Conservation (phyloP, 35 echinoderm and acorn worm species). For the Holothuria glaberrima region DNA sequence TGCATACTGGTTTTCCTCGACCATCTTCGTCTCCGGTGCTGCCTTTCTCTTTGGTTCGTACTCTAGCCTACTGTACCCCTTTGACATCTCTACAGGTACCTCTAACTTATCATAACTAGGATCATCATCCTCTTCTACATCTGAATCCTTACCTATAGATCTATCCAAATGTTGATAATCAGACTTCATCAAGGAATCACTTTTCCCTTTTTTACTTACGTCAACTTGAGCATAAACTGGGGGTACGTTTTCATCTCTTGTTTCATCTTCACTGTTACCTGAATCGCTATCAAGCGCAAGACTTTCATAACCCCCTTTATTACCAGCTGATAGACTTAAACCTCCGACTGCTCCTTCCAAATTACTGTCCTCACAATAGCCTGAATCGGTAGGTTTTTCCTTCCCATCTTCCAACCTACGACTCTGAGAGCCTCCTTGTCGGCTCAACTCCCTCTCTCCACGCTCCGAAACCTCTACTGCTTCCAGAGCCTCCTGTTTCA, state of each 20-base stretch:
- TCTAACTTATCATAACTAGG: not conserved
- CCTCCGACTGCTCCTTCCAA: constrained; percentile 34
- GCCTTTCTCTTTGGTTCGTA: constrained; percentile 45
- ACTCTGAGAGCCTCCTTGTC: not conserved
- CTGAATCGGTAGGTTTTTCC: constrained; percentile 42
- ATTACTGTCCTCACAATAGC: constrained; percentile 16
- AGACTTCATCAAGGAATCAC: not conserved
- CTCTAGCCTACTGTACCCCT: constrained; percentile 30
- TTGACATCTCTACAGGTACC: not conserved
- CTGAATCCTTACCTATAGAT: not conserved
- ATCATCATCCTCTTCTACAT: not conserved
- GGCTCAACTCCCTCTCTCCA: not conserved
- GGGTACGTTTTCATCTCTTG: not conserved
- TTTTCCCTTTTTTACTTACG: not conserved
- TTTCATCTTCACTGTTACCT: constrained; percentile 4
- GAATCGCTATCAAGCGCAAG: constrained; percentile 22
- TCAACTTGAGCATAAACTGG: constrained; percentile 47
- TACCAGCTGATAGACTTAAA: not conserved
- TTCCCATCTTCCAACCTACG: constrained; percentile 13
- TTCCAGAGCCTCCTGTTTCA: constrained; percentile 37
- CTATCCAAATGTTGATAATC: constrained; percentile 34
- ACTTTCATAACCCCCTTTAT: constrained; percentile 25
- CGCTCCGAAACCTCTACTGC: not conserved
- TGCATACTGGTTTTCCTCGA: constrained; percentile 25
- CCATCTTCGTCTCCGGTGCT: constrained; percentile 12